Evolutionary conservation across 2,113 vertebrate species (phyloP).

Genomic region (Apteryx owenii): DNA sequence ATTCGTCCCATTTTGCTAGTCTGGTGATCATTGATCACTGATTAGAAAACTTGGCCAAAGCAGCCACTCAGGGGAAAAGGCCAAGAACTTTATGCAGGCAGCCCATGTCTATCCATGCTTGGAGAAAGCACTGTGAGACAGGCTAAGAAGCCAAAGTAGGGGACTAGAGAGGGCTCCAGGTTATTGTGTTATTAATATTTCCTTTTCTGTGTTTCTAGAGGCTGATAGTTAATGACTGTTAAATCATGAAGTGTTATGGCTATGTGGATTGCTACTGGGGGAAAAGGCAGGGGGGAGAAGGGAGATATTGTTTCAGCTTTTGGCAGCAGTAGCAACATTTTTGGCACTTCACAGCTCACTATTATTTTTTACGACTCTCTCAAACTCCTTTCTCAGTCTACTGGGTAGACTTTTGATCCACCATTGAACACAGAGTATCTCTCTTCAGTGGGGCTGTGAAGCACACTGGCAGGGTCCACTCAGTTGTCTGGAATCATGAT

Average conservation of each 20-base stretch:
- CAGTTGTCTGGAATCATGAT: neutral
- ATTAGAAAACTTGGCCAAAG: conserved; percentile 28
- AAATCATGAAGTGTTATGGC: fast-evolving
- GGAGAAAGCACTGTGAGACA: neutral
- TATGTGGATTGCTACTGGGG: neutral
- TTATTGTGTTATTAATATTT: neutral
- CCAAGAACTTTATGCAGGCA: neutral
- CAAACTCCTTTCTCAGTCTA: neutral
- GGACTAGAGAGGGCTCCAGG: neutral
- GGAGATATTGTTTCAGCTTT: neutral
- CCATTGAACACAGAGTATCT: neutral
- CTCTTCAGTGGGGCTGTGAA: neutral
- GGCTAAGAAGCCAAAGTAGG: neutral
- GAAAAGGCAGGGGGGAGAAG: neutral
- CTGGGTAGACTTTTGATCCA: neutral
- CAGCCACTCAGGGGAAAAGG: neutral
- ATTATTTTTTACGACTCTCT: neutral
- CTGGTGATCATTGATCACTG: neutral
- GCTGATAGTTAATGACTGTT: neutral
- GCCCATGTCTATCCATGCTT: neutral
- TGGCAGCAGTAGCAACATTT: neutral
- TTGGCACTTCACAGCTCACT: neutral
- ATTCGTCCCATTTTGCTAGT: neutral
- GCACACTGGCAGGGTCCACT: neutral
- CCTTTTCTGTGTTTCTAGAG: neutral